These are phyloP conservation scores for Pyralis farinalis DNA, from an alignment of 2,888 invertebrate genomes.

Conservation along the genomic window DNA sequence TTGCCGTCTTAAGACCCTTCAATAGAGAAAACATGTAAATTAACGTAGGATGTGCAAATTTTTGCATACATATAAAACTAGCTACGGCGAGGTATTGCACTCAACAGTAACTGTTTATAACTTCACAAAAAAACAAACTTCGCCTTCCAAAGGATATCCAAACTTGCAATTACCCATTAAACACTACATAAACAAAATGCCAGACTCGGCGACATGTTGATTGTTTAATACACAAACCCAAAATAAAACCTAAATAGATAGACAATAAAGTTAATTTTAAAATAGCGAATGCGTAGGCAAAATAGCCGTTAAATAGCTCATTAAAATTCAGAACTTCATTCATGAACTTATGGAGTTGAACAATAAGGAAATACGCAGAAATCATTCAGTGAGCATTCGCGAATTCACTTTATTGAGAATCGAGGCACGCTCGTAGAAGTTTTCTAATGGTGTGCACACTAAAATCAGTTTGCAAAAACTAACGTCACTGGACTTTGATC, in stretches of 20 bases:
- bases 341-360: conserved; percentile 55
- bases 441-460: conserved; percentile 50
- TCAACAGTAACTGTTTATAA: background rate
- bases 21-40: conserved; percentile 11
- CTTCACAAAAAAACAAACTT: background rate
- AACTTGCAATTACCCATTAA: background rate
- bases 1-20: conserved; percentile 3
- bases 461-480: conserved; percentile 30
- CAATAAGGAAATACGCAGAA: conserved; percentile 78
- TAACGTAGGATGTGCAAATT: conserved; percentile 6
- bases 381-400: conserved; percentile 65
- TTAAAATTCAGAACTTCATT: conserved; percentile 69
- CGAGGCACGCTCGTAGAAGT: conserved; percentile 59
- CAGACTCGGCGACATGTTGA: background rate
- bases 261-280: conserved; percentile 17
- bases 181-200: conserved; percentile 2
- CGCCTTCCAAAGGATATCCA: background rate
- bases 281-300: conserved; percentile 10
- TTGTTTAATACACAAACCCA: background rate
- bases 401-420: conserved; percentile 61
- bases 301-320: conserved; percentile 31
- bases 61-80: conserved; percentile 4
- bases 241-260: conserved; percentile 6
- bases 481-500: conserved; percentile 36
- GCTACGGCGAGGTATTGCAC: background rate